Conservation (phyloP, 2,113 vertebrate genomes). For the Myiagra hebetior region DNA sequence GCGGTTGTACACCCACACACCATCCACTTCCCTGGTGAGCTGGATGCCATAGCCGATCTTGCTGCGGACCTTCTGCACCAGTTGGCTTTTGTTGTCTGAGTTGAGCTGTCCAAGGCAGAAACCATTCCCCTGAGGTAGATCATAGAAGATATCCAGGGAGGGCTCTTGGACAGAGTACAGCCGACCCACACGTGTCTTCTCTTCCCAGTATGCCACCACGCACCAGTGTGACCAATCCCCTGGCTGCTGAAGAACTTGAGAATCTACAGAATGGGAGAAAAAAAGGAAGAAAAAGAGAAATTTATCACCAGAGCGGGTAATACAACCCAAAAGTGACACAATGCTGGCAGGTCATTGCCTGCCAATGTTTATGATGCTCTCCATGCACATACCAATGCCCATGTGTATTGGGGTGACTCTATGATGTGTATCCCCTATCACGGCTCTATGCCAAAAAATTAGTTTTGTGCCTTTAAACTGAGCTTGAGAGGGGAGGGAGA, state of each 20-base stretch:
- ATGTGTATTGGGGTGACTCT: no score
- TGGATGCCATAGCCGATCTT: constrained; percentile 97
- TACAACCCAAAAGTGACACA: accelerated
- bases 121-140: constrained; percentile 99
- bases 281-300: background rate
- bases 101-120: constrained; percentile 97
- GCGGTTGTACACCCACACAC: constrained; percentile 98
- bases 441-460: no score
- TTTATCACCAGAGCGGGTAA: background rate
- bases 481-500: no score
- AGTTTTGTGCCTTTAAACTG: no score
- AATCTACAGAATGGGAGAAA: background rate
- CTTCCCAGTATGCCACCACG: constrained; percentile 99
- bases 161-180: constrained; percentile 97
- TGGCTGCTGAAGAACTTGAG: constrained; percentile 69
- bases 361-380: background rate
- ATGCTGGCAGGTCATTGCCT: background rate
- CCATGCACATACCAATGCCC: accelerated
- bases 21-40: constrained; percentile 91
- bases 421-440: no score
- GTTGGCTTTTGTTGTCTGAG: constrained; percentile 94
- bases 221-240: constrained; percentile 94
- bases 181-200: constrained; percentile 92
- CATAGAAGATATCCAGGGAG: constrained; percentile 98
- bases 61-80: constrained; percentile 95